These are phyloP conservation scores for Mystacornis crossleyi DNA, from an alignment of 2,113 vertebrate species.

Conservation along the genomic window DNA sequence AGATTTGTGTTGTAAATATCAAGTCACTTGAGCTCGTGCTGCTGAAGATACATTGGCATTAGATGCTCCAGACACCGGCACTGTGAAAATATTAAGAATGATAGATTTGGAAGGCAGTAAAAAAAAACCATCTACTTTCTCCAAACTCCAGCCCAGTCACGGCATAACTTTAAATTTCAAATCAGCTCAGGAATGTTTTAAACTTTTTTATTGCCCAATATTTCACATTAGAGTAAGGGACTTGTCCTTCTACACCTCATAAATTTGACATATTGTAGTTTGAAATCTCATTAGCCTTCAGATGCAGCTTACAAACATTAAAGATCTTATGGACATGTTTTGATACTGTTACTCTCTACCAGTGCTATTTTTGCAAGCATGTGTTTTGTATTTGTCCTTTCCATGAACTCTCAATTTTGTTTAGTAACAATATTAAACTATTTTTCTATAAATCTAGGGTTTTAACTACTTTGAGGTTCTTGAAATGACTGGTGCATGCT, in stretches of 20 bases:
- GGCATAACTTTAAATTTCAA: background rate
- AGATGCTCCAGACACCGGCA: background rate
- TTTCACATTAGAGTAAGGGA: conserved; percentile 14
- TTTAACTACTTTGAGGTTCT: background rate
- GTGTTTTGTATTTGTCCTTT: conserved; percentile 33
- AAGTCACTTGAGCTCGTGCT: background rate
- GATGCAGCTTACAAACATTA: conserved; percentile 2
- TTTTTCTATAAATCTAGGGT: background rate
- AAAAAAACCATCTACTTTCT: background rate
- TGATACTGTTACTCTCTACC: background rate
- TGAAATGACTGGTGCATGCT: background rate
- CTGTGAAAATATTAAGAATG: background rate
- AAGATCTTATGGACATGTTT: background rate
- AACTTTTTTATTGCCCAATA: conserved; percentile 38
- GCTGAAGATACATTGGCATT: background rate
- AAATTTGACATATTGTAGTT: conserved; percentile 47
- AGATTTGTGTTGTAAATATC: background rate
- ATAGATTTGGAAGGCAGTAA: background rate
- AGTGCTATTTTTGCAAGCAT: background rate
- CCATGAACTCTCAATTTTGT: conserved; percentile 13
- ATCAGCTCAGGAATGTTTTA: conserved; percentile 1
- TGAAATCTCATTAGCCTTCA: conserved; percentile 42
- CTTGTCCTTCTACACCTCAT: conserved; percentile 52
- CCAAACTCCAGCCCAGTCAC: background rate
- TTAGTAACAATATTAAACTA: background rate